Conservation (phyloP, 92 coral and sea anemone species). For the Actinernus sp. region DNA sequence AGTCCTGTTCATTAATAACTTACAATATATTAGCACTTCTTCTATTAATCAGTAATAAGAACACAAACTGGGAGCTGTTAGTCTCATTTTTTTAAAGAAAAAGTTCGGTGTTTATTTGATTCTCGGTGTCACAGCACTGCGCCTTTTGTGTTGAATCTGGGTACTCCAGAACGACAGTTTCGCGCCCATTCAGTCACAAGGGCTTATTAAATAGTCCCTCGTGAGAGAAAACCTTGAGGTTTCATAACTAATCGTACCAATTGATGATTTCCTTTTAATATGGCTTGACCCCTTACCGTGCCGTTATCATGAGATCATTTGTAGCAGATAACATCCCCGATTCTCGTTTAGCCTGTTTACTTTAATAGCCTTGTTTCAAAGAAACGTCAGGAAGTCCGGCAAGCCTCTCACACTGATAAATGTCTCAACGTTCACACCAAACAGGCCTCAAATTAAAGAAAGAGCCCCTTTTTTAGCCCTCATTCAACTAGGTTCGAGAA, state of each 20-base stretch:
- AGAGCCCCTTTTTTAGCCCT: background rate
- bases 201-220: background rate
- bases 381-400: background rate
- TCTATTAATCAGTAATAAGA: no score
- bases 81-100: no score
- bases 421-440: background rate
- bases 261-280: background rate
- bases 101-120: no score
- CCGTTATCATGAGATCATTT: background rate
- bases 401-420: background rate
- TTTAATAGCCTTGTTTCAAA: slow-evolving; percentile 1
- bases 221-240: background rate
- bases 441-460: background rate
- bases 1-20: no score
- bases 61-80: no score
- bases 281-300: background rate
- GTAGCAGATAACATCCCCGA: background rate
- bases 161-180: no score
- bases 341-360: background rate
- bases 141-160: no score
- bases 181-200: background rate
- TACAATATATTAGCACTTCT: no score
- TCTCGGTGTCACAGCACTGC: no score
- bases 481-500: background rate
- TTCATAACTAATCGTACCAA: background rate